Evolutionary conservation across 1,140 invertebrate genomes (phyloP).

Genomic region (Anagrus nilaparvatae): DNA sequence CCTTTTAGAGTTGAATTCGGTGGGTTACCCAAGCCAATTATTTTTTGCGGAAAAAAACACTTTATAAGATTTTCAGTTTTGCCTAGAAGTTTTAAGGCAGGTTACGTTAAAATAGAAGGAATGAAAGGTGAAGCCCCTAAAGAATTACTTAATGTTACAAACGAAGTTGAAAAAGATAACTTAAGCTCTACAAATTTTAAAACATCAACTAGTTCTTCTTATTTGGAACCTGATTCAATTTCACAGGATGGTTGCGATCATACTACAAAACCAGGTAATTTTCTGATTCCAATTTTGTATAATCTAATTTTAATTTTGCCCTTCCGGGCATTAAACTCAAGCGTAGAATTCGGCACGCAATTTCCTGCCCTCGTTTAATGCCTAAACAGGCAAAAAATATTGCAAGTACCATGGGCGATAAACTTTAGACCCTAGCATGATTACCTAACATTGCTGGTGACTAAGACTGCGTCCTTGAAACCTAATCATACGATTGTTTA

Average conservation of each 20-base stretch:
- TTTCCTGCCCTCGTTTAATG: no score
- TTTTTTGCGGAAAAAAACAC: slow-evolving; percentile 68
- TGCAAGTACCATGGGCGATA: no score
- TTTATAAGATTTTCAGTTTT: slow-evolving; percentile 74
- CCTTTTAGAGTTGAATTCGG: slow-evolving; percentile 82
- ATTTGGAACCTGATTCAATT: slow-evolving; percentile 28
- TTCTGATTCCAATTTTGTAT: neutral
- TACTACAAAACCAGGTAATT: slow-evolving; percentile 26
- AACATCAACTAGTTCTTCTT: slow-evolving; percentile 7
- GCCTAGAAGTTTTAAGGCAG: slow-evolving; percentile 61
- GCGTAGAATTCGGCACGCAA: no score
- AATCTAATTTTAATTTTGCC: neutral
- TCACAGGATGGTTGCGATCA: slow-evolving; percentile 35
- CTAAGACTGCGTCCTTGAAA: no score
- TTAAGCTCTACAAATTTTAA: slow-evolving; percentile 6
- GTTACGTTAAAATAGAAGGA: slow-evolving; percentile 54
- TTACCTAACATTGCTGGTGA: no score
- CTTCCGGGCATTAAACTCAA: no score
- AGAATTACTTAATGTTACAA: slow-evolving; percentile 20
- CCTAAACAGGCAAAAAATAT: no score
- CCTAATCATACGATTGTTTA: no score
- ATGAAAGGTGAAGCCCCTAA: slow-evolving; percentile 49
- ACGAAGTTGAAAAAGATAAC: slow-evolving; percentile 18
- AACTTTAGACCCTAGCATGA: no score
- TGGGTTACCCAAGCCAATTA: slow-evolving; percentile 79